phyloP scores from a whole-genome alignment of 1,140 invertebrate genomes.

The Arion vulgaris region DNA sequence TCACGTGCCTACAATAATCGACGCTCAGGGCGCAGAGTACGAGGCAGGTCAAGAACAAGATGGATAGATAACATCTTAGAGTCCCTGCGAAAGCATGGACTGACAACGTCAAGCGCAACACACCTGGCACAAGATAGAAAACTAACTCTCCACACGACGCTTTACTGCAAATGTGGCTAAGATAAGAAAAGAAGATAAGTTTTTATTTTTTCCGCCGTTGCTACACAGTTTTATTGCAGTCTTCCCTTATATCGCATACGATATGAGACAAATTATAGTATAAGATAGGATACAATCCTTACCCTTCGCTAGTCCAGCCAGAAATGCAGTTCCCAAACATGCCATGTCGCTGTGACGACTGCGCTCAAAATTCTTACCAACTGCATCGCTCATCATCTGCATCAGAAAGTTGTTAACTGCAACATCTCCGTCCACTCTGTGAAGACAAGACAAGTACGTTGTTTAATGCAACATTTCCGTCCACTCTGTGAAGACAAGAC shows the following conservation, averaged over 20 bases:
- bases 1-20: too few relatives aligned
- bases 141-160: neutral
- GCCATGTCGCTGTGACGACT: slow-evolving; percentile 62
- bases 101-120: too few relatives aligned
- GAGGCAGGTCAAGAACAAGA: too few relatives aligned
- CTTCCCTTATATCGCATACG: neutral
- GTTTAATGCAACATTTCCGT: neutral
- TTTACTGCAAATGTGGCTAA: neutral
- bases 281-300: slow-evolving; percentile 26
- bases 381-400: slow-evolving; percentile 88
- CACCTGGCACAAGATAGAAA: too few relatives aligned
- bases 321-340: slow-evolving; percentile 82
- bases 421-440: slow-evolving; percentile 92
- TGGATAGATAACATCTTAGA: too few relatives aligned
- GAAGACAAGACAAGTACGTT: slow-evolving; percentile 45
- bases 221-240: neutral
- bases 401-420: slow-evolving; percentile 91
- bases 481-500: slow-evolving; percentile 74
- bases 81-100: too few relatives aligned
- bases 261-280: neutral
- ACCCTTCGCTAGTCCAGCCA: slow-evolving; percentile 86
- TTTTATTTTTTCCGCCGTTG: neutral
- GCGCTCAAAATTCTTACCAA: slow-evolving; percentile 82
- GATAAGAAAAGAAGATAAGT: neutral
- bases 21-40: too few relatives aligned